These are phyloP conservation scores for Dryoscopus gambensis DNA, from an alignment of 2,113 vertebrate species.

Conservation along the genomic window DNA sequence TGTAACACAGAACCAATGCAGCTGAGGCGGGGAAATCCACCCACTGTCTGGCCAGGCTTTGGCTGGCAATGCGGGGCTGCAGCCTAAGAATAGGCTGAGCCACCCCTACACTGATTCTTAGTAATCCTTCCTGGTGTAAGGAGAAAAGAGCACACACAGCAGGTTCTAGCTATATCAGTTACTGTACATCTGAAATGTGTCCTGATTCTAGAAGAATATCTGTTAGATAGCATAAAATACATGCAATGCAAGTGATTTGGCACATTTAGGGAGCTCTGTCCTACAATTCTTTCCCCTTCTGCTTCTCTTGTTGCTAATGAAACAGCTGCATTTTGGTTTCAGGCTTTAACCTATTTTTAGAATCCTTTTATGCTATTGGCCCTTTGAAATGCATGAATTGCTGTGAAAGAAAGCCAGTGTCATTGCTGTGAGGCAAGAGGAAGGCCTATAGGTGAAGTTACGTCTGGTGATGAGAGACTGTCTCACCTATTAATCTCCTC, in stretches of 20 bases:
- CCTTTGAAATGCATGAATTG: constrained; percentile 34
- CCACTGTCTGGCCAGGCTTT: no score
- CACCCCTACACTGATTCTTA: no score
- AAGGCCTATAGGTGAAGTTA: not conserved
- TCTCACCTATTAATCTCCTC: constrained; percentile 13
- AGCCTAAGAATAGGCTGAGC: no score
- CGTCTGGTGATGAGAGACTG: not conserved
- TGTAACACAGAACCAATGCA: no score
- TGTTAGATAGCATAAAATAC: not conserved
- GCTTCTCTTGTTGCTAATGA: constrained; percentile 12
- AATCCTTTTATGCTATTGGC: constrained; percentile 18
- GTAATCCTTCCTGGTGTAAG: not conserved
- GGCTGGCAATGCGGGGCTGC: no score
- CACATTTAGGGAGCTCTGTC: not conserved
- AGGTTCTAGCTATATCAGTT: not conserved
- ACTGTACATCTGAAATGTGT: not conserved
- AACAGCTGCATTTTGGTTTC: constrained; percentile 38
- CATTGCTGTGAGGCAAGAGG: constrained; percentile 12
- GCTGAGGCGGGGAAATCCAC: no score
- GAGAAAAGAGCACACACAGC: not conserved
- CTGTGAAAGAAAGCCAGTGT: not conserved
- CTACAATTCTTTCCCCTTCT: not conserved
- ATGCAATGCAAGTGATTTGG: not conserved
- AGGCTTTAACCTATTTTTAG: constrained; percentile 52
- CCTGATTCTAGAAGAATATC: not conserved